phyloP scores from a whole-genome alignment of 2,888 invertebrate species.

The Entomobrya multifasciata region DNA sequence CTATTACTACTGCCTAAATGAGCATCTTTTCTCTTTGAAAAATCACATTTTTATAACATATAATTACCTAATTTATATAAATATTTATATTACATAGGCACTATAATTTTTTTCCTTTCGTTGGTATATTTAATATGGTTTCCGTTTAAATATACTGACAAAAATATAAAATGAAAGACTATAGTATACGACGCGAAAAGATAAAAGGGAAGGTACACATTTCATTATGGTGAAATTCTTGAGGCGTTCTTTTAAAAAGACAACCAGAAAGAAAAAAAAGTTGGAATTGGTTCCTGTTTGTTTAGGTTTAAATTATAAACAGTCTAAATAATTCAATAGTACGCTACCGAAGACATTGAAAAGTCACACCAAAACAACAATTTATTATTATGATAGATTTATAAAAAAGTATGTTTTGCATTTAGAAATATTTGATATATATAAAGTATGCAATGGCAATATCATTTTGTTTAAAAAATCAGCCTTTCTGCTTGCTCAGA shows the following conservation, averaged over 20 bases:
- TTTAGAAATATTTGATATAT: constrained; percentile 26
- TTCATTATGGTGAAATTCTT: background rate
- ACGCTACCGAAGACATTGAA: too few species aligned
- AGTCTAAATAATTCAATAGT: too few species aligned
- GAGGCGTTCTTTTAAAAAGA: constrained; percentile 9
- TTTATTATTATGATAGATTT: too few species aligned
- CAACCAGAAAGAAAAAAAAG: background rate
- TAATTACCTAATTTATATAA: background rate
- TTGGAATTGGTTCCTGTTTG: too few species aligned
- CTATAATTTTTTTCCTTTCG: background rate
- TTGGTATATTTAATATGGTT: background rate
- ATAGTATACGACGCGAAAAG: constrained; percentile 28
- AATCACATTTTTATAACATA: background rate
- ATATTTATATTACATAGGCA: background rate
- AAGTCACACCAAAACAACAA: too few species aligned
- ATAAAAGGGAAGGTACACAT: background rate
- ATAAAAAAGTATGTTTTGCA: background rate
- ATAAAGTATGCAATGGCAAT: too few species aligned
- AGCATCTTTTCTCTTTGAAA: too few species aligned
- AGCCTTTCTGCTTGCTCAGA: constrained; percentile 42
- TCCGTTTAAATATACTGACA: constrained; percentile 5
- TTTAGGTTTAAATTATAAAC: too few species aligned
- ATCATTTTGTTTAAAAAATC: background rate
- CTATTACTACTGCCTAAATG: too few species aligned
- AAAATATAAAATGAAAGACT: constrained; percentile 37